Evolutionary conservation across 2,888 invertebrate genomes (phyloP).

Genomic region (Eristalinus aeneus): DNA sequence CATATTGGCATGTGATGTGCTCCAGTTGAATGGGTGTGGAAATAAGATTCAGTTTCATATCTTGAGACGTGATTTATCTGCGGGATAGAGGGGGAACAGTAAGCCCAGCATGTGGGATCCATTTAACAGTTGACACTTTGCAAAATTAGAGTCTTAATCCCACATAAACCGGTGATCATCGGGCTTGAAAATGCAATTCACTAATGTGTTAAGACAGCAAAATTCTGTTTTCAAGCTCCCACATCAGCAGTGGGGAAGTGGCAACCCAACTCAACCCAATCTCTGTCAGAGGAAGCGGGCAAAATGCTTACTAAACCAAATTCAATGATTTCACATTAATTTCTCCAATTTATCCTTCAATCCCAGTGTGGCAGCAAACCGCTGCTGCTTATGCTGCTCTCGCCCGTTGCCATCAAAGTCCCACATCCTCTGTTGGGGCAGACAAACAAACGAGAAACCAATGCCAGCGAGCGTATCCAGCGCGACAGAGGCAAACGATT

Average conservation of each 20-base stretch:
- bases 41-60: neutral
- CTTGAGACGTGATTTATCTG: neutral
- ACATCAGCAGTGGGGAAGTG: neutral
- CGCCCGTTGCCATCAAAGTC: neutral
- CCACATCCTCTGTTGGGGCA: slow-evolving; percentile 22
- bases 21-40: neutral
- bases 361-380: slow-evolving; percentile 55
- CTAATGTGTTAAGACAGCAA: slow-evolving; percentile 68
- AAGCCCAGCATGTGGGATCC: neutral
- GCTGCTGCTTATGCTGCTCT: slow-evolving; percentile 30
- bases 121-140: slow-evolving; percentile 38
- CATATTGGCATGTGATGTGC: slow-evolving; percentile 29
- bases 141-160: slow-evolving; percentile 47
- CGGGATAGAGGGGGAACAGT: neutral
- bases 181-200: slow-evolving; percentile 60
- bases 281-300: slow-evolving; percentile 16
- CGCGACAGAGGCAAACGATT: slow-evolving; percentile 64
- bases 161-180: slow-evolving; percentile 44
- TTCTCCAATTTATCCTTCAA: slow-evolving; percentile 70
- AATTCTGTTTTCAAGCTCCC: slow-evolving; percentile 32
- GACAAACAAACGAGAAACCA: slow-evolving; percentile 60
- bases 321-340: slow-evolving; percentile 71
- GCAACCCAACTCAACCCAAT: neutral
- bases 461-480: slow-evolving; percentile 46
- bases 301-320: slow-evolving; percentile 69